Evolutionary conservation across 2,113 vertebrate species (phyloP), one percentile per base, ranked within the genome.

Genomic region (Ia io): DNA sequence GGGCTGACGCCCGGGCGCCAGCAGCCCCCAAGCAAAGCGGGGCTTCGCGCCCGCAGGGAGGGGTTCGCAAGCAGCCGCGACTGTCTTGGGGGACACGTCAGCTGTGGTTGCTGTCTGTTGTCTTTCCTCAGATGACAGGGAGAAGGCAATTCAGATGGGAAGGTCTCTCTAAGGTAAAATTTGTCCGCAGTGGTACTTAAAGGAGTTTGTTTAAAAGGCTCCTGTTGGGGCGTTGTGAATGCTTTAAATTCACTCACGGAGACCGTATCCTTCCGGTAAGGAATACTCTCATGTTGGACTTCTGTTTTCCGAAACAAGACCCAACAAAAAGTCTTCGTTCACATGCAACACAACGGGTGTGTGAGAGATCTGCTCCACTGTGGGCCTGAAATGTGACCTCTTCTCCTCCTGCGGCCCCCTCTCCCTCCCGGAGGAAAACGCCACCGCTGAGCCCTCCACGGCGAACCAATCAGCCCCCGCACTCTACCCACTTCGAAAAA

Each of bases 231-330:
- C n/a, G 53, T 4, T 11, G 30, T 40, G 74, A 71, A 53, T 23
- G 61, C 28, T 56, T 28, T 47, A 49, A 32, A 35, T 86, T 82
- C 61, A 53, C 51, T 88, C 53, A 3, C 42, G 30, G 16, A 44
- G 32, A 49, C 5, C 4, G 40, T 42, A 56, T 83, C 28, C 49
- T 84, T 77, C 79, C 20, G 17, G 23, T 30, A 76, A 89, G 80
- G 35, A 84, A 76, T 8, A 63, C 32, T 65, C 53, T 65, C 53
- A 4, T 4, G 9, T 35, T 32, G 49, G 70, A 53, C 61, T 74
- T 93, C 40, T 67, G 63, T 42, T 53, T 93, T 76, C 65, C 35
- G 23, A 95, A 88, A 85, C 56, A 93, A 96, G 94, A 77, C 32
- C 49, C 42, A 67, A 42, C 44, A 70, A 40, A 53, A 40, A 76